Conservation (phyloP, 2,888 invertebrate species). For the Drosophila lutescens region DNA sequence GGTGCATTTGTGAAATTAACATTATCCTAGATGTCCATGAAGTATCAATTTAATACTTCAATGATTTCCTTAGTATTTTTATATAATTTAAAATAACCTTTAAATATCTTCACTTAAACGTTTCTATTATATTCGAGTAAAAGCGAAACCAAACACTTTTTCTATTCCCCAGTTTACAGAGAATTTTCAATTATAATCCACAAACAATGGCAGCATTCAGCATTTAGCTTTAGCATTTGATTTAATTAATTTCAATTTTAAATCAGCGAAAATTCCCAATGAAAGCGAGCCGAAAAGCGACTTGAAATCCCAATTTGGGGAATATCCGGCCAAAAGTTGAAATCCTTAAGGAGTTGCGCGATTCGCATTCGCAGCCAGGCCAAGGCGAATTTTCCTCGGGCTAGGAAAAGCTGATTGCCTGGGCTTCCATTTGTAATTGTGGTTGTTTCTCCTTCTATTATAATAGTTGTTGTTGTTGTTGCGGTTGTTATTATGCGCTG, state of each 20-base stretch:
- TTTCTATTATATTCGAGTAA: too few species aligned
- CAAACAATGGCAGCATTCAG: conserved; percentile 24
- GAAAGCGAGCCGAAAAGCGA: conserved; percentile 3
- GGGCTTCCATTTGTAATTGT: conserved; percentile 50
- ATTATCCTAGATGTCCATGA: background rate
- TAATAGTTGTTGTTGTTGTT: conserved; percentile 50
- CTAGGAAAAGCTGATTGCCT: conserved; percentile 60
- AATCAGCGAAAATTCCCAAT: conserved; percentile 18
- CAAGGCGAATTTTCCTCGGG: conserved; percentile 32
- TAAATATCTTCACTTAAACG: too few species aligned
- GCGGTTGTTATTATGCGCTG: conserved; percentile 67
- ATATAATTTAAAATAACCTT: too few species aligned
- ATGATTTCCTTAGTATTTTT: too few species aligned
- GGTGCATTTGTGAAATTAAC: background rate
- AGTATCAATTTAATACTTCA: background rate
- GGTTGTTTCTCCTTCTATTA: conserved; percentile 20
- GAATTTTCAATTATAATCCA: conserved; percentile 12
- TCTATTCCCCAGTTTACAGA: background rate
- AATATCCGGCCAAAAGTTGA: conserved; percentile 33
- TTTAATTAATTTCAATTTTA: conserved; percentile 32
- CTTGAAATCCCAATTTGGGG: conserved; percentile 25
- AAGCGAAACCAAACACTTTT: background rate
- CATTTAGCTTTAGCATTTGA: conserved; percentile 5
- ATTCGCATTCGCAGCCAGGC: conserved; percentile 15
- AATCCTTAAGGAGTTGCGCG: conserved; percentile 29